Conservation (phyloP, 2,888 invertebrate genomes). For the Eupeodes latifasciatus region DNA sequence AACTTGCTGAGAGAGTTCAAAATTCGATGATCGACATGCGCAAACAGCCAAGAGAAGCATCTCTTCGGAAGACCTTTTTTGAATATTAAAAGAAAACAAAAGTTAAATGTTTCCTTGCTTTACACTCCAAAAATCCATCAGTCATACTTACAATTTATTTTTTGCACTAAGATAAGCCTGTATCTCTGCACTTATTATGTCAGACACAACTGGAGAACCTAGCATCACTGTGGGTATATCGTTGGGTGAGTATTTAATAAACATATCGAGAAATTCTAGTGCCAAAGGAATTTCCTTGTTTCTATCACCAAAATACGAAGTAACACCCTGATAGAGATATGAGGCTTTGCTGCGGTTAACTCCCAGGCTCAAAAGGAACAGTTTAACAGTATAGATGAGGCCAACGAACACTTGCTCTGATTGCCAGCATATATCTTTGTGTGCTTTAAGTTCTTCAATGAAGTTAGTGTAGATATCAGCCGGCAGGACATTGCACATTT, state of each 20-base stretch:
- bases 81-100: not conserved
- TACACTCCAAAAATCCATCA: not conserved
- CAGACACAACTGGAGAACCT: constrained; percentile 82
- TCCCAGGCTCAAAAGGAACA: constrained; percentile 80
- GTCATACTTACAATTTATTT: constrained; percentile 79
- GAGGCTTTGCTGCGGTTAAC: constrained; percentile 81
- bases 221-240: constrained; percentile 82
- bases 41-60: constrained; percentile 81
- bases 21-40: constrained; percentile 82
- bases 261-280: constrained; percentile 82
- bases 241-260: constrained; percentile 80
- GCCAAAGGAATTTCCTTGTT: constrained; percentile 80
- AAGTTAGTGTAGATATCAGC: constrained; percentile 81
- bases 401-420: constrained; percentile 78
- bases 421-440: not conserved
- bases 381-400: constrained; percentile 82
- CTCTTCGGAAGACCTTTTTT: constrained; percentile 80
- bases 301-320: constrained; percentile 80
- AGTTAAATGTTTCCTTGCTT: not conserved
- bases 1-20: constrained; percentile 80
- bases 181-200: constrained; percentile 82
- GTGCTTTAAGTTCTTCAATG: constrained; percentile 77
- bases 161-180: constrained; percentile 81
- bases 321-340: constrained; percentile 80
- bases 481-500: constrained; percentile 82